phyloP scores from a whole-genome alignment of 2,113 vertebrate genomes.

The Poecile atricapillus region DNA sequence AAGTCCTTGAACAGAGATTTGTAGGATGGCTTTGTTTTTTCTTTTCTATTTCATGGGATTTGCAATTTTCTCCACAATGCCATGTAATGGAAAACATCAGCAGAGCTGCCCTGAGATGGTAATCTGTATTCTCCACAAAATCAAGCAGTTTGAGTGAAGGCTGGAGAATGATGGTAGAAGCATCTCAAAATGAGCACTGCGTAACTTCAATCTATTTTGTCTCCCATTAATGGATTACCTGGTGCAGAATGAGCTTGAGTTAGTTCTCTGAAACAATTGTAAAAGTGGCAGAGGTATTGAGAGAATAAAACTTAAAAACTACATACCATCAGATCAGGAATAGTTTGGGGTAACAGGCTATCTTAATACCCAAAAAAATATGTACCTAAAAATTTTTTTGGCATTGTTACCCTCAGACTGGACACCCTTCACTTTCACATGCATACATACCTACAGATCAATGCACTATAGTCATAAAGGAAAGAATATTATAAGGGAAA shows the following conservation, averaged over 20 bases:
- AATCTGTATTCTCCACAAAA: constrained; percentile 46
- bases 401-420: neutral
- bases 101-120: constrained; percentile 43
- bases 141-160: constrained; percentile 7
- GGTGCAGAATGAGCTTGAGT: neutral
- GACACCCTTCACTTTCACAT: neutral
- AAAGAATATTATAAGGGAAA: neutral
- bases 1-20: constrained; percentile 9
- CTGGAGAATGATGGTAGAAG: constrained; percentile 2
- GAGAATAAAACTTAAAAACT: neutral
- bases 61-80: constrained; percentile 11
- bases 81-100: constrained; percentile 42
- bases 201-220: constrained; percentile 18
- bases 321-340: neutral
- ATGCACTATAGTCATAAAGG: neutral
- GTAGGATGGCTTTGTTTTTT: neutral
- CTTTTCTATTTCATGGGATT: neutral
- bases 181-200: neutral
- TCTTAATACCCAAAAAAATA: neutral
- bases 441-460: neutral
- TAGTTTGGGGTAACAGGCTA: neutral
- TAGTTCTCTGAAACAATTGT: neutral
- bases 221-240: constrained; percentile 14
- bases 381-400: neutral
- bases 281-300: neutral